phyloP scores from a whole-genome alignment of 2,888 invertebrate species.

The Cerceris ruficornis region DNA sequence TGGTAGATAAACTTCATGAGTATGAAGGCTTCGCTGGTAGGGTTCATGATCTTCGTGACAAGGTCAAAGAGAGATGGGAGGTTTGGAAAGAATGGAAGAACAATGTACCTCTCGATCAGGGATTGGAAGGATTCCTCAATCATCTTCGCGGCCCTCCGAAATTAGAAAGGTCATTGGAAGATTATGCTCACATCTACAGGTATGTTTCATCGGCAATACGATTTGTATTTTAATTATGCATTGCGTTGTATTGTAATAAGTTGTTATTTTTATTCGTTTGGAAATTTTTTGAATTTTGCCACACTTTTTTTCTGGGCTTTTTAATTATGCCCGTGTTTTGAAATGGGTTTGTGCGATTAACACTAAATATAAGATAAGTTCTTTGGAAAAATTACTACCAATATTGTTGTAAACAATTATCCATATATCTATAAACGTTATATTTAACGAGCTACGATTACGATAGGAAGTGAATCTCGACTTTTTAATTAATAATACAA shows the following conservation, averaged over 20 bases:
- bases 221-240: not conserved
- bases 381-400: too few species aligned
- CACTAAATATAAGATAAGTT: too few species aligned
- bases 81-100: constrained; percentile 84
- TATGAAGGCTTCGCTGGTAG: constrained; percentile 90
- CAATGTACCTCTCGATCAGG: constrained; percentile 76
- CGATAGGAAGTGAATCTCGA: too few species aligned
- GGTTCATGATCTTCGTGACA: constrained; percentile 87
- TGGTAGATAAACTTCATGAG: constrained; percentile 91
- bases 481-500: too few species aligned
- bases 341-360: too few species aligned
- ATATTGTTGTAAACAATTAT: too few species aligned
- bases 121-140: constrained; percentile 72
- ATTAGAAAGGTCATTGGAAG: constrained; percentile 80
- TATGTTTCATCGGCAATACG: constrained; percentile 67
- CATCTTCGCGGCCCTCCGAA: constrained; percentile 76
- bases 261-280: too few species aligned
- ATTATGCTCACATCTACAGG: constrained; percentile 88
- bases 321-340: too few species aligned
- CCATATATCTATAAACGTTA: too few species aligned
- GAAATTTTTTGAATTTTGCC: too few species aligned
- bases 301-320: not conserved
- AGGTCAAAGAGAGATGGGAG: constrained; percentile 85
- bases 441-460: too few species aligned
- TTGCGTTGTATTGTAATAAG: too few species aligned